Evolutionary conservation across 2,113 vertebrate species (phyloP), one percentile per base, ranked within the genome.

Genomic region (Mohoua ochrocephala): DNA sequence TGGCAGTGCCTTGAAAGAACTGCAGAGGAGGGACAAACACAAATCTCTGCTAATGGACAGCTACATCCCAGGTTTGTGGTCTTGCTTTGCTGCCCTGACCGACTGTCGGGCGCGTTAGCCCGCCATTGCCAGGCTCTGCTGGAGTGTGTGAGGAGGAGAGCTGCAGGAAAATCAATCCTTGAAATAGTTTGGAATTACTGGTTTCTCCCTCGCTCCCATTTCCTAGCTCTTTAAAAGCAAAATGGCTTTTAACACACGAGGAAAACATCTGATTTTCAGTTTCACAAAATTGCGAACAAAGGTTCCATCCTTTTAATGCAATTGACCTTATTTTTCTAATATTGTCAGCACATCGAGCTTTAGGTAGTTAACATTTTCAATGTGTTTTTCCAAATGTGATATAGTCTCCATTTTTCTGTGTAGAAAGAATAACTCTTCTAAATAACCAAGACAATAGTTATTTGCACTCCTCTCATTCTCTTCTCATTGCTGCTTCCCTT

Each of bases 401-500:
- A 6, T 10, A 30, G 33, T 63, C 31, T 84, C 31, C 2, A 3
- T 71, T 75, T 80, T 86, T 67, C 49, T 78, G 7, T 60, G 23
- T 84, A 54, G 64, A 76, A 95, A 54, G 28, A 77, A 31, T 49
- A 79, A 52, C 2, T 4, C 59, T 53, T 45, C 50, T 88, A 75
- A 95, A 94, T 77, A 86, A 88, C 16, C 37, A 81, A 74, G 54
- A 61, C 39, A 57, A 18, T 75, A 64, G 59, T 86, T 77, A 77
- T 41, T 96, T 85, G 37, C 23, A 31, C 17, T 87, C 22, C 23
- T 80, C 60, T 87, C 44, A 33, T 78, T 47, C 13, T 60, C 18
- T 52, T 50, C 24, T 76, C 15, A 37, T 56, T 84, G 2, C 47
- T 92, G 73, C 52, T 92, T 86, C 41, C 49, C 50, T 81, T 88